Evolutionary conservation across 2,113 vertebrate genomes (phyloP).

Genomic region (Podocnemis expansa): DNA sequence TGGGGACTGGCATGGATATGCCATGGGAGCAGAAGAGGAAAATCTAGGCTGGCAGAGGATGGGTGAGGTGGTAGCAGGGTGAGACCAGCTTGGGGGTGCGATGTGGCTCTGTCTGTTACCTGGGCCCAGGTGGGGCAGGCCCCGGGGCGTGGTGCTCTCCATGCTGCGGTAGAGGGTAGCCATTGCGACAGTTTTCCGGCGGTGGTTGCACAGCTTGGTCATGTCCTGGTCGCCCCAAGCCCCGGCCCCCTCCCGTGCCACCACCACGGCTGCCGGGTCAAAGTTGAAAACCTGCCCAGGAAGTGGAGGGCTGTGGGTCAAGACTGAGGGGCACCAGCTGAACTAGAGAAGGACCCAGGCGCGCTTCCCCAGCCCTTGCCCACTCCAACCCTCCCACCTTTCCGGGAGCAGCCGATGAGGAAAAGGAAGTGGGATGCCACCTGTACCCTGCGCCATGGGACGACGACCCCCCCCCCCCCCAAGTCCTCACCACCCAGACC

Average conservation of each 20-base stretch:
- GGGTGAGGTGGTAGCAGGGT: too few relatives aligned
- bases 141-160: conserved; percentile 67
- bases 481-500: too few relatives aligned
- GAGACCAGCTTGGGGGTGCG: fast-evolving
- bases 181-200: conserved; percentile 91
- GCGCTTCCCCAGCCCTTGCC: too few relatives aligned
- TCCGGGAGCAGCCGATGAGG: neutral
- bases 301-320: neutral
- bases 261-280: conserved; percentile 81
- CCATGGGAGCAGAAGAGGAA: too few relatives aligned
- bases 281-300: conserved; percentile 88
- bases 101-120: neutral
- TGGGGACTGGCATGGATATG: too few relatives aligned
- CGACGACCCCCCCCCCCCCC: too few relatives aligned
- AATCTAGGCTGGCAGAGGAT: too few relatives aligned
- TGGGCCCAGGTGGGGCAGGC: neutral
- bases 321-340: neutral
- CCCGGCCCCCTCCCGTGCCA: conserved; percentile 24
- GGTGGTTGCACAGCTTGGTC: conserved; percentile 94
- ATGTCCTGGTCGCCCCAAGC: conserved; percentile 88
- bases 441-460: too few relatives aligned
- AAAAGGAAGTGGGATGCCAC: neutral
- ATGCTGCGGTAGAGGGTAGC: conserved; percentile 87
- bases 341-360: too few relatives aligned
- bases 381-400: too few relatives aligned